A percentile compares a stretch with the other conserved stretches of the same genome.
Evolutionary conservation across 2,797 vertebrate genomes (phyloP).

Genomic region (Notoglanidium macrostoma): DNA sequence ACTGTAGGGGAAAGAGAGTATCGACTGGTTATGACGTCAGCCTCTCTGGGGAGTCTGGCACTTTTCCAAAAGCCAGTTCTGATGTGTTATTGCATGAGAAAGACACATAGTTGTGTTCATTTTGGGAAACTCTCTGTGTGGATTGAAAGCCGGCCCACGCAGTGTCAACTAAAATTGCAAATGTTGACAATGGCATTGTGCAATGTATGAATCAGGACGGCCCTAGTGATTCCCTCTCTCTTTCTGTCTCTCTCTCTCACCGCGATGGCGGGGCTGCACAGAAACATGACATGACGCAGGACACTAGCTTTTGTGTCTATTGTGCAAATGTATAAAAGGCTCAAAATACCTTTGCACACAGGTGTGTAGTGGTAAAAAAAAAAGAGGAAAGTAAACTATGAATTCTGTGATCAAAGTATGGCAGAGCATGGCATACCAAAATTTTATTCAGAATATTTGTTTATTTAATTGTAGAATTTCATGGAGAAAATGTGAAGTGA

Average conservation of each 20-base stretch:
- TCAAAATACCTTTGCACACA: not conserved
- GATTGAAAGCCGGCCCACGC: conserved; percentile 26
- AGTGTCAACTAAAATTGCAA: not conserved
- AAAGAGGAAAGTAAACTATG: no score
- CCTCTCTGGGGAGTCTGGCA: not conserved
- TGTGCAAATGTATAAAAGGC: conserved; percentile 3
- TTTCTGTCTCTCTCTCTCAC: not conserved
- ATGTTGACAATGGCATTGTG: conserved; percentile 29
- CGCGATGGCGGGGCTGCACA: not conserved
- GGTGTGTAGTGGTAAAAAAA: no score
- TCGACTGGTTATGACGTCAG: not conserved
- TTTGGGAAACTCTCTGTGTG: not conserved
- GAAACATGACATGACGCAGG: not conserved
- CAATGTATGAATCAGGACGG: conserved; percentile 1
- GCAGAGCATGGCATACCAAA: no score
- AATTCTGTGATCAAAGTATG: no score
- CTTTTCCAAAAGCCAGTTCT: not conserved
- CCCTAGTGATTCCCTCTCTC: not conserved
- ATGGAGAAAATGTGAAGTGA: no score
- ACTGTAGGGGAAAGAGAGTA: not conserved
- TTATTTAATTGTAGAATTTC: no score
- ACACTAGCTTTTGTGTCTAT: not conserved
- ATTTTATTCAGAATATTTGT: no score
- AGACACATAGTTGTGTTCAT: not conserved
- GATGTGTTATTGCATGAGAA: not conserved